These are phyloP conservation scores for Amorpha juglandis DNA, from an alignment of 2,888 invertebrate genomes.

Conservation along the genomic window DNA sequence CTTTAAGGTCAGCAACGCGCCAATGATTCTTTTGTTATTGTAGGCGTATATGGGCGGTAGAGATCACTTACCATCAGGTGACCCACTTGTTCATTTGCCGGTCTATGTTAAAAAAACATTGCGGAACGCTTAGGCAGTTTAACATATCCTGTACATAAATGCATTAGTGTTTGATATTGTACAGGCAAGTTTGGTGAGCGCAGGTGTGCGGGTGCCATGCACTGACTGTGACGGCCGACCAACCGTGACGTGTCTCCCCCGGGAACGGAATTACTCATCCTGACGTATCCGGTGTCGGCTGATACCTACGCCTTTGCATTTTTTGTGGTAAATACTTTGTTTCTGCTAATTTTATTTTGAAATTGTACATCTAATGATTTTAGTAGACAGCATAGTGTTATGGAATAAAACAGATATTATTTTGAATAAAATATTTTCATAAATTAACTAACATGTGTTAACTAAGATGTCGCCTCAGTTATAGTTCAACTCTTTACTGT, in stretches of 20 bases:
- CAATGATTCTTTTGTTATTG: too few relatives aligned
- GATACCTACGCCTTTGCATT: background rate
- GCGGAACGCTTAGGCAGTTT: too few relatives aligned
- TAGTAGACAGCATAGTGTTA: background rate
- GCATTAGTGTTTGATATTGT: background rate
- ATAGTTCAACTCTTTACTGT: too few relatives aligned
- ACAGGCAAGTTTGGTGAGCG: slow-evolving; percentile 26
- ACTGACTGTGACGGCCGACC: slow-evolving; percentile 64
- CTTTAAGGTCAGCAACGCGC: too few relatives aligned
- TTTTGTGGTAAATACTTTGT: slow-evolving; percentile 4
- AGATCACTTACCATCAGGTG: too few relatives aligned
- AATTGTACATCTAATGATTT: background rate
- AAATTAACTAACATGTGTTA: too few relatives aligned
- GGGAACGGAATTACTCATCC: slow-evolving; percentile 59
- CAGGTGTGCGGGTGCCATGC: slow-evolving; percentile 41
- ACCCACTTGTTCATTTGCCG: too few relatives aligned
- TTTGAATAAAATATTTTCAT: too few relatives aligned
- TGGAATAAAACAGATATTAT: background rate
- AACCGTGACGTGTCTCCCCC: slow-evolving; percentile 67
- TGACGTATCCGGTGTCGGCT: slow-evolving; percentile 63
- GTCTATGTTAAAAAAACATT: too few relatives aligned
- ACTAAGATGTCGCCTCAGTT: too few relatives aligned
- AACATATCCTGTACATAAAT: too few relatives aligned
- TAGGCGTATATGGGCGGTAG: too few relatives aligned
- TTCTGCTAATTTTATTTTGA: background rate